Percentiles rank a stretch among this genome's conserved stretches.
Conservation (phyloP, 1,140 invertebrate genomes). For the Heliconius eleuchia region DNA sequence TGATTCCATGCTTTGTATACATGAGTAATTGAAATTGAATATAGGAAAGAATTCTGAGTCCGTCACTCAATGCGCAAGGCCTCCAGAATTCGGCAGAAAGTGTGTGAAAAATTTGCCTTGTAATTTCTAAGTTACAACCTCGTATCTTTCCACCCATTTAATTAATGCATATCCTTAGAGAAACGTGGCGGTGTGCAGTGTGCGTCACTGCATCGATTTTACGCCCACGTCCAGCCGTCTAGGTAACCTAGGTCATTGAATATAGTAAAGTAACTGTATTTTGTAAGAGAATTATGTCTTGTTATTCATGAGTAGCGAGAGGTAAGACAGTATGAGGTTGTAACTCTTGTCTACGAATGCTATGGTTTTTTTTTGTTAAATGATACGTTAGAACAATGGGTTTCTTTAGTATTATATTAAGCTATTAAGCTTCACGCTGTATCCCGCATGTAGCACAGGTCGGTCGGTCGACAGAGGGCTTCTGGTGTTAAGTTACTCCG, state of each 20-base stretch:
- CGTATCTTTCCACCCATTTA: background rate
- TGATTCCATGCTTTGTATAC: background rate
- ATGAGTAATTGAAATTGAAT: background rate
- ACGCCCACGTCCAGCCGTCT: slow-evolving; percentile 21
- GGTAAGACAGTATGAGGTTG: background rate
- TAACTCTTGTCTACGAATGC: background rate
- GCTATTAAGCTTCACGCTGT: too few relatives aligned
- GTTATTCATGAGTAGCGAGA: background rate
- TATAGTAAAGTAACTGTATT: slow-evolving; percentile 3
- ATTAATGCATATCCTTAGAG: slow-evolving; percentile 16
- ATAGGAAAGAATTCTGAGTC: background rate
- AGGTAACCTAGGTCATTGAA: slow-evolving; percentile 8
- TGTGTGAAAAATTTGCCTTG: background rate
- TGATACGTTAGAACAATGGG: too few relatives aligned
- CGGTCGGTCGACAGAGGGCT: too few relatives aligned
- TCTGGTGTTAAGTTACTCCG: too few relatives aligned
- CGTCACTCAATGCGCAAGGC: too few relatives aligned
- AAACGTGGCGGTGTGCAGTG: slow-evolving; percentile 2
- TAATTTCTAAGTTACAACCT: background rate
- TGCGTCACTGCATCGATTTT: slow-evolving; percentile 37
- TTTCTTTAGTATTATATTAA: too few relatives aligned
- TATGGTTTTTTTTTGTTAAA: too few relatives aligned
- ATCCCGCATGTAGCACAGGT: too few relatives aligned
- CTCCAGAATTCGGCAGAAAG: too few relatives aligned
- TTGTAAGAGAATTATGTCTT: background rate